A percentile compares a stretch with the other conserved stretches of the same genome.
phyloP scores from a whole-genome alignment of 2,113 vertebrate species.

The Hippopotamus amphibius region DNA sequence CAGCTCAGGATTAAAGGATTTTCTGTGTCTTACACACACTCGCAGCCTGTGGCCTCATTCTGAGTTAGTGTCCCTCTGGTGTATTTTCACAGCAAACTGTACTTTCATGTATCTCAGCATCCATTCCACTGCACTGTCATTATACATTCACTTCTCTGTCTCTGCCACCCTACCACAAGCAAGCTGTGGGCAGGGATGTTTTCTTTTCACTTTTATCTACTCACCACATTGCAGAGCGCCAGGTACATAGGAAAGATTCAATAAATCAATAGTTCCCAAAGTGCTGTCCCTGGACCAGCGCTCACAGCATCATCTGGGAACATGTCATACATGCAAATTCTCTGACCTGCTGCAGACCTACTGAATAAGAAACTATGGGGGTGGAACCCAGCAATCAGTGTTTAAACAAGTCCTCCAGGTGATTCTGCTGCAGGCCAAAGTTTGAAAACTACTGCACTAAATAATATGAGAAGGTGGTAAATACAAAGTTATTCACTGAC shows the following conservation, averaged over 20 bases:
- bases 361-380: neutral
- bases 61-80: no score
- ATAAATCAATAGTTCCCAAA: neutral
- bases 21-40: neutral
- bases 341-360: neutral
- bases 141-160: neutral
- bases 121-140: neutral
- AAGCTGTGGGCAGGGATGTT: neutral
- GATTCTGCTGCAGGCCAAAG: neutral
- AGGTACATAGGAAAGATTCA: neutral
- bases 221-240: neutral
- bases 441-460: neutral
- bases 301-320: neutral
- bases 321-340: neutral
- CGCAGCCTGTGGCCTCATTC: neutral
- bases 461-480: neutral
- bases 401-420: neutral
- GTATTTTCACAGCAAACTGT: neutral
- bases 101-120: rapidly evolving
- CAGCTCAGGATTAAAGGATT: neutral
- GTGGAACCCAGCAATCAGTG: neutral
- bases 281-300: neutral
- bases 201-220: neutral
- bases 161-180: neutral
- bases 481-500: neutral